A percentile compares a stretch with the other conserved stretches of the same genome.
These are phyloP conservation scores for Chloropsis hardwickii DNA, from an alignment of 2,113 vertebrate genomes.

Conservation along the genomic window DNA sequence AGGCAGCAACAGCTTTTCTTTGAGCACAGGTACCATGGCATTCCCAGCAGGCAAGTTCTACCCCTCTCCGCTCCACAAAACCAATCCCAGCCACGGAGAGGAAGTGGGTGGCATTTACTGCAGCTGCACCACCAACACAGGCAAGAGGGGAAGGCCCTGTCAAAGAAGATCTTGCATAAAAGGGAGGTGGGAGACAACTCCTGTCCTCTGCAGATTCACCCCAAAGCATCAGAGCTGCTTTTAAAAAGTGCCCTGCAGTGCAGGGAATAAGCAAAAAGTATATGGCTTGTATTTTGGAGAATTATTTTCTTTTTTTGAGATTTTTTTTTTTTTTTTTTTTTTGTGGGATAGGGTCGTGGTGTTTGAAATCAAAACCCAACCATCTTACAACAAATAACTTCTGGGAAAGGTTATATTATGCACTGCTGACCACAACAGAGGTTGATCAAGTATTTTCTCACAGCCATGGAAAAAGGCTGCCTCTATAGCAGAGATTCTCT, in stretches of 20 bases:
- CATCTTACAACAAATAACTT: rapidly evolving
- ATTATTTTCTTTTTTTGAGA: neutral
- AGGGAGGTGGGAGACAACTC: neutral
- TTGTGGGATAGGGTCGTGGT: neutral
- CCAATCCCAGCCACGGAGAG: rapidly evolving
- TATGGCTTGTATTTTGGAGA: neutral
- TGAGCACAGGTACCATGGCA: neutral
- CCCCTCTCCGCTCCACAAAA: neutral
- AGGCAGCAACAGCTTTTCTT: neutral
- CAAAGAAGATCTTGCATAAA: neutral
- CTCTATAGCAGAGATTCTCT: neutral
- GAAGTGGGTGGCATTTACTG: rapidly evolving
- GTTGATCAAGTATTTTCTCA: neutral
- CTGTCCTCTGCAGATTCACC: neutral
- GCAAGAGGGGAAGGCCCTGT: neutral
- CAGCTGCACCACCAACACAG: neutral
- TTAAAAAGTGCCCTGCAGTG: neutral
- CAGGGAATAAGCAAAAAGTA: neutral
- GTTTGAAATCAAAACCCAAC: neutral
- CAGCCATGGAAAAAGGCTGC: neutral
- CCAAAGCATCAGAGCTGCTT: neutral
- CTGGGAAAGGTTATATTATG: neutral
- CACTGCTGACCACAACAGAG: neutral
- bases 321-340: neutral
- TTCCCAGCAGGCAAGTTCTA: neutral